These are phyloP conservation scores for Patagioenas fasciata DNA, from an alignment of 2,113 vertebrate species.

Conservation along the genomic window DNA sequence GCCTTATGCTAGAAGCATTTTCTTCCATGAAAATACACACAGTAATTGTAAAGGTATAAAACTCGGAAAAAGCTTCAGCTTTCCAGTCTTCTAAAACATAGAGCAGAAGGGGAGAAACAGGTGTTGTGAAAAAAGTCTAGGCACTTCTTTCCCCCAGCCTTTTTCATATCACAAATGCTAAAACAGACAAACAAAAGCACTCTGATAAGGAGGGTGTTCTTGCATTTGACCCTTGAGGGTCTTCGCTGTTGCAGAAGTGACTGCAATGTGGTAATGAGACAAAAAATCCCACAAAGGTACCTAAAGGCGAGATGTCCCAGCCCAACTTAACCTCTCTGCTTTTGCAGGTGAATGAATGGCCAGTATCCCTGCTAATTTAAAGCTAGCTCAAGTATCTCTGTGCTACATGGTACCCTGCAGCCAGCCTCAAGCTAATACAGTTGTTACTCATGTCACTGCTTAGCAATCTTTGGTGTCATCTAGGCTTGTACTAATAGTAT, in stretches of 20 bases:
- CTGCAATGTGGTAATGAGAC: background rate
- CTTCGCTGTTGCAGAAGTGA: background rate
- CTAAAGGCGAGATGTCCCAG: background rate
- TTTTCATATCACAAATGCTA: background rate
- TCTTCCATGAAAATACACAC: background rate
- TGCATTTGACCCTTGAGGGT: background rate
- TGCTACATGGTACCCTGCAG: background rate
- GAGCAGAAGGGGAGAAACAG: background rate
- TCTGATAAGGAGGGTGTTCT: background rate
- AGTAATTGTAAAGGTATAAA: background rate
- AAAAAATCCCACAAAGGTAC: background rate
- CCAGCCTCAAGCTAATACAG: background rate
- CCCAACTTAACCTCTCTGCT: background rate
- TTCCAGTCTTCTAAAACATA: background rate
- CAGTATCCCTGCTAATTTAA: background rate
- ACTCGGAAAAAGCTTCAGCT: background rate
- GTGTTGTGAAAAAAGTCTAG: background rate
- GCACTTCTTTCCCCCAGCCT: no score
- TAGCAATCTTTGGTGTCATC: background rate
- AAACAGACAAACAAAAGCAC: background rate
- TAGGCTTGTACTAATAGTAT: background rate
- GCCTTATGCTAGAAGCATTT: background rate
- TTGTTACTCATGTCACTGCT: background rate
- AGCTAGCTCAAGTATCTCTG: background rate
- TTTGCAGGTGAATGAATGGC: background rate